Conservation (phyloP, 1,140 invertebrate genomes). For the Lucilia sericata region DNA sequence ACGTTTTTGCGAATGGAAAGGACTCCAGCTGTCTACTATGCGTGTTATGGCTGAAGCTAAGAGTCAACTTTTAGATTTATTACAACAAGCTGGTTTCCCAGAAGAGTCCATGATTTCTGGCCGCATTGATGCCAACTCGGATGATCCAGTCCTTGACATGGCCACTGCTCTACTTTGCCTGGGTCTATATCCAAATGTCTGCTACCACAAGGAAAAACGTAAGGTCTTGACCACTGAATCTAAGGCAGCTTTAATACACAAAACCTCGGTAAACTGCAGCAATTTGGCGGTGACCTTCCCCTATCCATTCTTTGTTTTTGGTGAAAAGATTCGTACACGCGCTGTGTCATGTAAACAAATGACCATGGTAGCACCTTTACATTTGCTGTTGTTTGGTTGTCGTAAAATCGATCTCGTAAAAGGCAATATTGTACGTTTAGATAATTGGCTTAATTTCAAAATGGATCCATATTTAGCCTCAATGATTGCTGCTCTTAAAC, state of each 20-base stretch:
- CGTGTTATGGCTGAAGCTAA: conserved; percentile 93
- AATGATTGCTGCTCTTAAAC: conserved; percentile 85
- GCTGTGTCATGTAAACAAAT: conserved; percentile 98
- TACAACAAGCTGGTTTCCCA: conserved; percentile 87
- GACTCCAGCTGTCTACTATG: conserved; percentile 87
- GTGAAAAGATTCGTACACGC: conserved; percentile 96
- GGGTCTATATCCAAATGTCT: conserved; percentile 97
- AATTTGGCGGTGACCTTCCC: conserved; percentile 87
- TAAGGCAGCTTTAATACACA: conserved; percentile 93
- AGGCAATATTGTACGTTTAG: conserved; percentile 81
- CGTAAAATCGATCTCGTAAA: conserved; percentile 84
- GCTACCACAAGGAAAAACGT: conserved; percentile 93
- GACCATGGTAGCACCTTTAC: conserved; percentile 95
- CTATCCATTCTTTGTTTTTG: conserved; percentile 97
- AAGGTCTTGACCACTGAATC: conserved; percentile 97
- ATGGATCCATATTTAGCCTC: conserved; percentile 85
- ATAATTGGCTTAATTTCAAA: conserved; percentile 93
- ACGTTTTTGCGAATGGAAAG: conserved; percentile 91
- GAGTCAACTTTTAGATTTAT: conserved; percentile 86
- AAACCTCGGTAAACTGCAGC: conserved; percentile 96
- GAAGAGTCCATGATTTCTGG: conserved; percentile 84
- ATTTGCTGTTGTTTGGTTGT: conserved; percentile 91
- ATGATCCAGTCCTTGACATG: conserved; percentile 86
- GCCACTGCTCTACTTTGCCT: conserved; percentile 88
- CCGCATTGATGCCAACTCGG: conserved; percentile 79